phyloP scores from a whole-genome alignment of 2,888 invertebrate species.

The Steinernema carpocapsae region DNA sequence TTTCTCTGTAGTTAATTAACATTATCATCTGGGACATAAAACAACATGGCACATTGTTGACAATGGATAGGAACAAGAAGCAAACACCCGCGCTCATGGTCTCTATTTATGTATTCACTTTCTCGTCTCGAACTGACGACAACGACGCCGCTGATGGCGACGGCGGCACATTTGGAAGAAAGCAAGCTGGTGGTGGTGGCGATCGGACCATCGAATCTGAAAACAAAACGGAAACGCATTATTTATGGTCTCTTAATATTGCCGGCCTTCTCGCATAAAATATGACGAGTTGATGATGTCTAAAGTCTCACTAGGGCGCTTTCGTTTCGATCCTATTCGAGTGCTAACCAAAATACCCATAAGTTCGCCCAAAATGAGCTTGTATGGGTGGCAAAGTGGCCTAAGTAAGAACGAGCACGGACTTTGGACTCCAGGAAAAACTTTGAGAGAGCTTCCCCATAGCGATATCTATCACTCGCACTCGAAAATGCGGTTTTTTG shows the following conservation, averaged over 20 bases:
- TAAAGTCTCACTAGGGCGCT: background rate
- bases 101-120: background rate
- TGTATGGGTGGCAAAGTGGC: no score
- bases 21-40: background rate
- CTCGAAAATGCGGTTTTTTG: no score
- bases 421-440: background rate
- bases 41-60: background rate
- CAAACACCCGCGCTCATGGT: background rate
- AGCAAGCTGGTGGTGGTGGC: background rate
- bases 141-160: no score
- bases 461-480: no score
- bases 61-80: background rate
- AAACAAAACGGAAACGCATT: background rate
- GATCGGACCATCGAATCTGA: slow-evolving; percentile 2
- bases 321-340: background rate
- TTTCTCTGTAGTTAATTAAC: slow-evolving; percentile 5
- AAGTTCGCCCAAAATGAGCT: no score
- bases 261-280: background rate
- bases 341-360: no score
- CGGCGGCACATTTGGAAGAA: no score
- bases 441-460: background rate
- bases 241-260: background rate
- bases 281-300: slow-evolving; percentile 3
- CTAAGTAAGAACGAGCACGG: background rate
- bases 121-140: background rate